These are phyloP conservation scores for Discoglossus pictus DNA, from an alignment of 2,797 vertebrate genomes.

Conservation along the genomic window DNA sequence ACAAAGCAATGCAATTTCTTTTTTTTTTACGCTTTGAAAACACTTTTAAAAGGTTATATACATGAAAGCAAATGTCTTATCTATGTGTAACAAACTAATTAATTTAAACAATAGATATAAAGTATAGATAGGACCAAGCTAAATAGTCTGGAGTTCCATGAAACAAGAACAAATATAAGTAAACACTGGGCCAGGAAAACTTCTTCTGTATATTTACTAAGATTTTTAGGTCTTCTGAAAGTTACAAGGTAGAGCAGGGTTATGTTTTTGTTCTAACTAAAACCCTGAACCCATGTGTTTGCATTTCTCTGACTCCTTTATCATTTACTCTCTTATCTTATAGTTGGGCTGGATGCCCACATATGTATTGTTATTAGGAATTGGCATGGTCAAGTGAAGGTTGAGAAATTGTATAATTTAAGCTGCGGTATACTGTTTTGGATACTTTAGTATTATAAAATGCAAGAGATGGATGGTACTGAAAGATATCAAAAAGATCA, in stretches of 20 bases:
- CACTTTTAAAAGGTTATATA: too few species aligned
- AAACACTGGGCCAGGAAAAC: neutral
- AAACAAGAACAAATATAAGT: neutral
- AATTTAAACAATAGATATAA: neutral
- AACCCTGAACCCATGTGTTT: slow-evolving; percentile 1
- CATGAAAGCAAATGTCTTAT: too few species aligned
- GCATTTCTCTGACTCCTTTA: slow-evolving; percentile 27
- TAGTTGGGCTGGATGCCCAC: slow-evolving; percentile 15
- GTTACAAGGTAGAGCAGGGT: neutral
- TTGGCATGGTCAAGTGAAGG: slow-evolving; percentile 40
- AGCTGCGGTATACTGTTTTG: neutral
- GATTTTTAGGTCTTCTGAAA: slow-evolving; percentile 20
- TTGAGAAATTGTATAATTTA: neutral
- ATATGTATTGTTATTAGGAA: neutral
- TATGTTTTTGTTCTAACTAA: neutral
- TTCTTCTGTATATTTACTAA: neutral
- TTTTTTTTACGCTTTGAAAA: too few species aligned
- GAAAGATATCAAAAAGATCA: too few species aligned
- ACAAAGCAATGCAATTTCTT: too few species aligned
- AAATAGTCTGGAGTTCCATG: neutral
- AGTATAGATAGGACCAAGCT: slow-evolving; percentile 6
- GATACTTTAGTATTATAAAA: too few species aligned
- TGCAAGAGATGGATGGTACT: too few species aligned
- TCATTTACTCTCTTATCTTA: too few species aligned
- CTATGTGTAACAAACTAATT: neutral